Evolutionary conservation across 2,888 invertebrate genomes (phyloP), one percentile per base, ranked within the genome.

Genomic region (Calameuta filiformis): DNA sequence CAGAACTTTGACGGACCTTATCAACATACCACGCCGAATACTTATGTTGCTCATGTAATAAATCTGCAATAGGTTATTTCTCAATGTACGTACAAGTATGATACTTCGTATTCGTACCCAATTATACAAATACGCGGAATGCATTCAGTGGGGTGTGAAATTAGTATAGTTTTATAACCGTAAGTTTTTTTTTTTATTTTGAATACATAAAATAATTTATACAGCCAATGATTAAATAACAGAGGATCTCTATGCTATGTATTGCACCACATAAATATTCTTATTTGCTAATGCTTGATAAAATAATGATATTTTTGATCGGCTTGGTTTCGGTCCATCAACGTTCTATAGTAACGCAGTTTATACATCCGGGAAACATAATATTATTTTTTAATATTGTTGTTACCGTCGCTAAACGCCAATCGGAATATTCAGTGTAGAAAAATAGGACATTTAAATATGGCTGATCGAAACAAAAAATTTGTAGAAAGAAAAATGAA

Each of bases 181-280:
- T 74, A 74, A 80, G 79, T 83, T 79, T 81, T 85, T 35, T 35
- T 33, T 35, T 87, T 88, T 88, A 86, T 87, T 88, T 85, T 79
- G 80, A 84, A 81, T 83, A 86, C 87, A 83, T 85, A 88, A 88
- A 88, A 87, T 85, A 89, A 87, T 87, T 86, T 86, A 83, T 88
- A 88, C 87, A 88, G 82, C 81, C 84, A 82, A 83, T 80, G 81
- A 85, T 84, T 81, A 84, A 87, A 86, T 84, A 84, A 85, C 73
- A 33, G 78, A 82, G 77, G 74, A 82, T 76, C 37, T 80, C 80
- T 86, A 85, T 78, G 77, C 79, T 81, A 85, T 73, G 80, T 84
- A 87, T 87, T 88, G 86, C 83, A 84, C 82, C 79, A 83, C 71
- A 71, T 71, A 71, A 71, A 33, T 71, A 71, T 33, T 71, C 31